phyloP scores from a whole-genome alignment of 2,888 invertebrate genomes.

The Drosophila diplacantha region DNA sequence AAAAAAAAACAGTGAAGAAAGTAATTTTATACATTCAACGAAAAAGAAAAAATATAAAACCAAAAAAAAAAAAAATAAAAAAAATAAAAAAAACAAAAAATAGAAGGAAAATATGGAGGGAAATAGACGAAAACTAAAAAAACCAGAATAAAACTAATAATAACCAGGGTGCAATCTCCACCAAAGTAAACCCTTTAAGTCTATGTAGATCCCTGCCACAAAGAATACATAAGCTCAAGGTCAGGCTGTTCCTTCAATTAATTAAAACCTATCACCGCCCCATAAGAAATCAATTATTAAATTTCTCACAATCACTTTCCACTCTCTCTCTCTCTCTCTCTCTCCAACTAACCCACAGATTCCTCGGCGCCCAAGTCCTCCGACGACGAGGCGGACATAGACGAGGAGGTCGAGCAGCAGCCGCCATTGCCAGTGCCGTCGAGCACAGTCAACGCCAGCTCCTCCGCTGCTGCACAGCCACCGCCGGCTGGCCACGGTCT shows the following conservation, averaged over 20 bases:
- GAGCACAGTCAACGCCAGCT: background rate
- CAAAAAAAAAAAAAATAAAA: no score
- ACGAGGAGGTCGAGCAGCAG: conserved; percentile 54
- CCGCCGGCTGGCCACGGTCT: conserved; percentile 78
- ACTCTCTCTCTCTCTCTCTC: no score
- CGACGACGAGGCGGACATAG: conserved; percentile 79
- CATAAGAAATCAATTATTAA: background rate
- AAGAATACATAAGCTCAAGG: background rate
- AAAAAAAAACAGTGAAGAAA: no score
- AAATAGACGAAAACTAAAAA: no score
- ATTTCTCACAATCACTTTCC: background rate
- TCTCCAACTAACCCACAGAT: no score
- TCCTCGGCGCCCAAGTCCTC: conserved; percentile 79
- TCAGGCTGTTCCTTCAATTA: background rate
- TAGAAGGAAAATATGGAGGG: fast-evolving
- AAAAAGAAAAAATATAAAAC: no score
- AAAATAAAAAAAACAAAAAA: no score
- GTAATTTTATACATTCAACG: no score
- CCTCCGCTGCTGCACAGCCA: background rate
- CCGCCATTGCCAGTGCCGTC: conserved; percentile 12
- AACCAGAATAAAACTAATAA: background rate
- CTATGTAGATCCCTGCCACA: background rate
- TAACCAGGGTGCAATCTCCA: background rate
- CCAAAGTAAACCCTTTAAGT: background rate
- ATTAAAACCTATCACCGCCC: background rate